Percentiles rank a stretch among this genome's conserved stretches.
Conservation (phyloP, 2,113 vertebrate species). For the Bothrops jararaca region DNA sequence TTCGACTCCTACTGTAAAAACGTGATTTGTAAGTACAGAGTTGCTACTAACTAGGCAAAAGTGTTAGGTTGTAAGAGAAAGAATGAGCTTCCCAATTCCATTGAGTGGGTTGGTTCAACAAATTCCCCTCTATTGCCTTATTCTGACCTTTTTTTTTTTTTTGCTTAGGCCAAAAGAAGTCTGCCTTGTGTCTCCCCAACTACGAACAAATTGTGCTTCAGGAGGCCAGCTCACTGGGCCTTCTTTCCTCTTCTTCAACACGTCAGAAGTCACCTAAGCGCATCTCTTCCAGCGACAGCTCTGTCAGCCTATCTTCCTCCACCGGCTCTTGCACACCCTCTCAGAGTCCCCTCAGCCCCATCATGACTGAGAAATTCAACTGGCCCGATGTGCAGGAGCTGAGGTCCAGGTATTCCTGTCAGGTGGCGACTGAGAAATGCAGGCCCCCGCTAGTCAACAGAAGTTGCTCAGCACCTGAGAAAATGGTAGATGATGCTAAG, state of each 20-base stretch:
- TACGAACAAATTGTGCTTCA: conserved; percentile 63
- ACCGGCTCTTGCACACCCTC: conserved; percentile 18
- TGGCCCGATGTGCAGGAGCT: conserved; percentile 90
- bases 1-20: neutral
- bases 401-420: conserved; percentile 76
- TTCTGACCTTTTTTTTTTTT: neutral
- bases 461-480: conserved; percentile 70
- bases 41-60: neutral
- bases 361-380: conserved; percentile 71
- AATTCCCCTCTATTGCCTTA: neutral
- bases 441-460: conserved; percentile 43
- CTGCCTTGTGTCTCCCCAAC: conserved; percentile 55
- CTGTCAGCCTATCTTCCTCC: conserved; percentile 40
- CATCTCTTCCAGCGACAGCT: conserved; percentile 56
- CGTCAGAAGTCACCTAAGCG: conserved; percentile 30
- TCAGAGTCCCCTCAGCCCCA: conserved; percentile 71
- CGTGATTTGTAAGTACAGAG: neutral
- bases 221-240: conserved; percentile 53
- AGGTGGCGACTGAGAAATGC: conserved; percentile 30
- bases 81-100: too few species aligned
- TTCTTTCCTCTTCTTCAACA: neutral
- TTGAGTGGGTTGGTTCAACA: neutral
- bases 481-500: conserved; percentile 49
- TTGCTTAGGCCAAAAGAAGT: conserved; percentile 71
- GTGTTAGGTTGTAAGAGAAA: neutral